A percentile compares a stretch with the other conserved stretches of the same genome.
These are phyloP conservation scores for Drosophila auraria DNA, from an alignment of 1,140 invertebrate species.

Conservation along the genomic window DNA sequence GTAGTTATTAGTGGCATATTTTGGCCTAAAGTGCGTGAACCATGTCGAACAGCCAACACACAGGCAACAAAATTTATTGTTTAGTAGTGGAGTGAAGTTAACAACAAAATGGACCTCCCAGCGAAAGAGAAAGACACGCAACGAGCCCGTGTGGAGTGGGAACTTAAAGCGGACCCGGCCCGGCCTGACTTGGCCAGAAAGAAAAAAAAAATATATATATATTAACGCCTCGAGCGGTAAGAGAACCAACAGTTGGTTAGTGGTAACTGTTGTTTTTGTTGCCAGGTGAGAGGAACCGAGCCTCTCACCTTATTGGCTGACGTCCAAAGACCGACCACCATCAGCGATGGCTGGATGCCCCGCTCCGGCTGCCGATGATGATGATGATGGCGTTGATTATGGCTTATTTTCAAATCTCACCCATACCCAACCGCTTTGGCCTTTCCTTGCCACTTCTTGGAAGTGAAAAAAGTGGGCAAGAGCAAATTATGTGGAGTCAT, in stretches of 20 bases:
- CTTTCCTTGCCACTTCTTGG: constrained; percentile 68
- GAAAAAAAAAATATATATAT: constrained; percentile 28
- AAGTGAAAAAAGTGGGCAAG: constrained; percentile 67
- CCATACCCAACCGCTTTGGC: constrained; percentile 19
- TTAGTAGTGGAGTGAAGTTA: constrained; percentile 66
- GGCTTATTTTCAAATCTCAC: constrained; percentile 81
- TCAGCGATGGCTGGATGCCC: constrained; percentile 59
- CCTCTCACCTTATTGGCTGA: constrained; percentile 78
- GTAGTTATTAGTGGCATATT: constrained; percentile 84
- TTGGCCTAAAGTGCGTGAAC: constrained; percentile 83
- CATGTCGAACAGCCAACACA: constrained; percentile 73
- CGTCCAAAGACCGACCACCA: constrained; percentile 70
- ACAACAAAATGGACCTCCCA: constrained; percentile 82
- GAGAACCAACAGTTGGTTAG: constrained; percentile 63
- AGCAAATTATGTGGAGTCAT: constrained; percentile 82
- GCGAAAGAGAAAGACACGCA: constrained; percentile 66
- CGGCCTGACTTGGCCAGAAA: constrained; percentile 35
- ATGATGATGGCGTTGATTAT: constrained; percentile 82
- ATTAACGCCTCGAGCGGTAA: constrained; percentile 76
- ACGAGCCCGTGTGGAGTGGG: constrained; percentile 17
- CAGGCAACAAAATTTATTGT: constrained; percentile 80
- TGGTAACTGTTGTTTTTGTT: constrained; percentile 78
- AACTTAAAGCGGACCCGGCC: not conserved
- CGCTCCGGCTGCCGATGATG: constrained; percentile 33
- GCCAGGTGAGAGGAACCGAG: constrained; percentile 50